A percentile compares a stretch with the other conserved stretches of the same genome.
These are phyloP conservation scores for Tympanoctomys barrerae DNA, from an alignment of 2,797 vertebrate genomes.

Conservation along the genomic window DNA sequence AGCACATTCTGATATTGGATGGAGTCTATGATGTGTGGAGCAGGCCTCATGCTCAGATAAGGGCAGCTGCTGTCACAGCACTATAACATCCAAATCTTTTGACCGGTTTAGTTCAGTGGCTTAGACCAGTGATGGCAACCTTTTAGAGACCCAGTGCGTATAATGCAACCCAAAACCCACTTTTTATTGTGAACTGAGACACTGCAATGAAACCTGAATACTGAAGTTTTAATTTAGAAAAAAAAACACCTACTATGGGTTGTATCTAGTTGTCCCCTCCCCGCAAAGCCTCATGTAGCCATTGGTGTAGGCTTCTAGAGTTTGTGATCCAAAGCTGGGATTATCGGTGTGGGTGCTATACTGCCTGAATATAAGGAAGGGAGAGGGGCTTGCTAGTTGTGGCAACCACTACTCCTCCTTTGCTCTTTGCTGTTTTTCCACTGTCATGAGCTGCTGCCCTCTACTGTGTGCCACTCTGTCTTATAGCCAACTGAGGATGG, in stretches of 20 bases:
- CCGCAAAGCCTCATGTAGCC: no score
- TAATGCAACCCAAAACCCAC: neutral
- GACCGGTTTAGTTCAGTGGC: neutral
- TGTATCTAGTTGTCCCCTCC: no score
- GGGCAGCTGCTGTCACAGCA: neutral
- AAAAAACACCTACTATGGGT: neutral
- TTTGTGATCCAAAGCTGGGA: no score
- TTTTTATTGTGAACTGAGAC: neutral
- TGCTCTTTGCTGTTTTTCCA: no score
- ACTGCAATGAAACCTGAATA: neutral
- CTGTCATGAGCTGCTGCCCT: no score
- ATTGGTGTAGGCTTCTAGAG: no score
- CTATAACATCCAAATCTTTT: neutral
- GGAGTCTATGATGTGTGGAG: neutral
- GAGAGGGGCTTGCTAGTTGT: no score
- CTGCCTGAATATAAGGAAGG: no score
- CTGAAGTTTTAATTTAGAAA: neutral
- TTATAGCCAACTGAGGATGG: no score
- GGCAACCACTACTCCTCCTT: no score
- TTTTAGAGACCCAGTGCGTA: neutral
- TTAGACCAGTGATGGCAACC: neutral
- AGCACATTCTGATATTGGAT: rapidly evolving
- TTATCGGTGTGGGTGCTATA: no score
- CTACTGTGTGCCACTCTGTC: no score
- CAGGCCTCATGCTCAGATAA: neutral